Evolutionary conservation across 64 coral and sea anemone genomes (phyloP).

Genomic region (Platygyra sinensis): DNA sequence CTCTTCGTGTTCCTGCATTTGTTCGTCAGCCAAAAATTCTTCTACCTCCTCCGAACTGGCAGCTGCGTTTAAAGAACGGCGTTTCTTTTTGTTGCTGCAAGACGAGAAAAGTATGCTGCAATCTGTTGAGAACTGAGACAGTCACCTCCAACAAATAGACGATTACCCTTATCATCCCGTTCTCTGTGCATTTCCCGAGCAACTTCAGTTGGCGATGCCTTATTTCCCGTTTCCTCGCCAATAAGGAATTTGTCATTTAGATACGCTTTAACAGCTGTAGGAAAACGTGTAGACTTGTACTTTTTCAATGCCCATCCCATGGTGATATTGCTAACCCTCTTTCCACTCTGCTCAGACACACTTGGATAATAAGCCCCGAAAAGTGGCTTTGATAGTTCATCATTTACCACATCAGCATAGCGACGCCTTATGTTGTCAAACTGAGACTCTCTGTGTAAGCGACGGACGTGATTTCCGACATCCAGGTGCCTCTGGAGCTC

Average conservation of each 20-base stretch:
- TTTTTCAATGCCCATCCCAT: too few species aligned
- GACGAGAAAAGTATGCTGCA: constrained; percentile 30
- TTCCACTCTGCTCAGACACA: constrained; percentile 26
- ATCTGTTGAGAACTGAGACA: constrained; percentile 57
- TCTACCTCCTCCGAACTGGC: too few species aligned
- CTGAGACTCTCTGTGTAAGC: constrained; percentile 42
- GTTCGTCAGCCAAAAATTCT: constrained; percentile 44
- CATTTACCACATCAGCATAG: constrained; percentile 42
- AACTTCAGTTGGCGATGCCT: constrained; percentile 46
- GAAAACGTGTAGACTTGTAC: constrained; percentile 35
- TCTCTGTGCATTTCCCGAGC: constrained; percentile 40
- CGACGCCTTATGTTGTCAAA: constrained; percentile 34
- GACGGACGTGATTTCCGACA: constrained; percentile 11
- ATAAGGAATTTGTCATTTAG: constrained; percentile 44
- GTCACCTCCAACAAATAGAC: constrained; percentile 49
- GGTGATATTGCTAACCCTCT: constrained; percentile 12
- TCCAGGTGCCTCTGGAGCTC: constrained; percentile 33
- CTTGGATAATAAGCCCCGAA: constrained; percentile 11
- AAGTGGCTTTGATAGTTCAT: constrained; percentile 48
- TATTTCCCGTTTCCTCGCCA: constrained; percentile 33
- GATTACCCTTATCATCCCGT: constrained; percentile 29
- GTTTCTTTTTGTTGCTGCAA: constrained; percentile 31
- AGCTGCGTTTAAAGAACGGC: constrained; percentile 32
- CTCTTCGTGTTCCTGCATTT: constrained; percentile 35
- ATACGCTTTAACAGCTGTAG: constrained; percentile 32